Evolutionary conservation across 2,797 vertebrate species (phyloP), one percentile per base, ranked within the genome.

Genomic region (Emys orbicularis): DNA sequence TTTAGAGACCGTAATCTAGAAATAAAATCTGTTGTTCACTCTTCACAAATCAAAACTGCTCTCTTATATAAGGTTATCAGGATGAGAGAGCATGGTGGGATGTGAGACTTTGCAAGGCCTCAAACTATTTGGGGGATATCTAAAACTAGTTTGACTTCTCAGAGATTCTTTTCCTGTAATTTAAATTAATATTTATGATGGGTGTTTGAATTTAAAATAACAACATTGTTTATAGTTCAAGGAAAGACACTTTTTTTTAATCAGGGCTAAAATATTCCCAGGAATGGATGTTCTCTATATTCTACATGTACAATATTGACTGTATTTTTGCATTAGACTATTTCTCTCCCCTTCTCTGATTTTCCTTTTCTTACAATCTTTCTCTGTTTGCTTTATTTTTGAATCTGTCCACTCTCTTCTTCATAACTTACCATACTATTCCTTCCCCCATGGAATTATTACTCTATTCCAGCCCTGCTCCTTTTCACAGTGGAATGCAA

Each of bases 51-150:
- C 29, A 65, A 82, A 86, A 47, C 37, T 84, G 1, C 15, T 89
- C 86, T 94, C 61, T 44, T 91, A 37, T 3, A 16, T 81, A 79
- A 72, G 31, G 5, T 79, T 96, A 83, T 84, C 37, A 61, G 79
- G 10, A 79, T 6, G 3, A 0, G 12, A 52, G 15, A 93, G 83
- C 8, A 11, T 6, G 5, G 34, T 3, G 15, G 8, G 83, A 2
- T 74, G 12, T 9, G 84, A 83, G 18, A 61, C 86, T 84, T 95
- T 90, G 59, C 23, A 88, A 49, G 41, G 41, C 61, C 15, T 89
- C 29, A 74, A 3, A 12, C 4, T 72, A 53, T 72, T 85, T 90
- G 5, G 3, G 84, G 13, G 12, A 29, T 57, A 53, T 82, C 88
- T 72, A 80, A 65, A 29, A 47, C 29, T 65, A 53, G 1, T 27